Evolutionary conservation across 2,888 invertebrate genomes (phyloP).

Genomic region (Mythimna loreyi): DNA sequence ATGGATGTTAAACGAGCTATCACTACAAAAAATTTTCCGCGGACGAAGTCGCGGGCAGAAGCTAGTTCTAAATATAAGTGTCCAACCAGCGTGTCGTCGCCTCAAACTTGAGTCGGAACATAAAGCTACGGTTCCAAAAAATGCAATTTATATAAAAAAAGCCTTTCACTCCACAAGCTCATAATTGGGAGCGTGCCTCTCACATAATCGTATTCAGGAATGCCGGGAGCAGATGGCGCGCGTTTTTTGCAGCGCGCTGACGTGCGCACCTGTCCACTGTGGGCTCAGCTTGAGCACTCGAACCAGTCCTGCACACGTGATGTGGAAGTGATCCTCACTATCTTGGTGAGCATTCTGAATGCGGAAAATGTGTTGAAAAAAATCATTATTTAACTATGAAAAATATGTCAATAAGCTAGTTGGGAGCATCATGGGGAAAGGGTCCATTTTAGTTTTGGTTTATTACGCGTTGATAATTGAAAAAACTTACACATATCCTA

Average conservation of each 20-base stretch:
- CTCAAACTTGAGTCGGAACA: not conserved
- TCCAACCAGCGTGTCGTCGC: not conserved
- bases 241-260: slow-evolving; percentile 24
- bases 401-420: not conserved
- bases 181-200: slow-evolving; percentile 14
- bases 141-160: not conserved
- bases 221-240: slow-evolving; percentile 47
- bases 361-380: not conserved
- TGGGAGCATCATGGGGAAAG: too few relatives aligned
- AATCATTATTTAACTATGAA: not conserved
- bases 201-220: slow-evolving; percentile 34
- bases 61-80: not conserved
- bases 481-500: too few relatives aligned
- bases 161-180: too few relatives aligned
- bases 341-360: not conserved
- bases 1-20: too few relatives aligned
- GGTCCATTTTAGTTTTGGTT: too few relatives aligned
- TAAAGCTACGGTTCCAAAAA: not conserved
- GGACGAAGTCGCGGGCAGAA: too few relatives aligned
- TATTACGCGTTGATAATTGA: too few relatives aligned
- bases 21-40: too few relatives aligned
- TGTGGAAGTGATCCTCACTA: not conserved
- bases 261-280: slow-evolving; percentile 52
- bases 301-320: slow-evolving; percentile 23
- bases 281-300: slow-evolving; percentile 32